These are phyloP conservation scores for Atherix ibis DNA, from an alignment of 2,888 invertebrate genomes.

Conservation along the genomic window DNA sequence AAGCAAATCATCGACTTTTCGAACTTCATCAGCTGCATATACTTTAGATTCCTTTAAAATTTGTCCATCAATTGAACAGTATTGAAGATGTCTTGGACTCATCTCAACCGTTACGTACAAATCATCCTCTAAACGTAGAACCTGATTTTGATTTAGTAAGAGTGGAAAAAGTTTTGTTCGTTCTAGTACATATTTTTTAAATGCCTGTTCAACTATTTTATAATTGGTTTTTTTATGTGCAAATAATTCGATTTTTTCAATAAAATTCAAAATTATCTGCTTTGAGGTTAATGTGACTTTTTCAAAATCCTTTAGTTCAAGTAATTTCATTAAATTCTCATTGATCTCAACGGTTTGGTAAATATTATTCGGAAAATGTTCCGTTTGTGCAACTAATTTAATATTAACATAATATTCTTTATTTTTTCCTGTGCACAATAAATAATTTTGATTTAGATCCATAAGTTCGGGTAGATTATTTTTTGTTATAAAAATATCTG, in stretches of 20 bases:
- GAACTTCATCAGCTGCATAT: constrained; percentile 29
- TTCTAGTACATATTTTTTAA: constrained; percentile 28
- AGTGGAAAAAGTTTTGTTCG: constrained; percentile 23
- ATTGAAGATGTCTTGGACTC: constrained; percentile 28
- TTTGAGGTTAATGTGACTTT: constrained; percentile 26
- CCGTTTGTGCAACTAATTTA: constrained; percentile 18
- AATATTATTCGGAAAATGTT: constrained; percentile 22
- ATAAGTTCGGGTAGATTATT: constrained; percentile 27
- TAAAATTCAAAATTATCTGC: constrained; percentile 26
- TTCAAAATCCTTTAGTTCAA: constrained; percentile 26
- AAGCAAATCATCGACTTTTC: constrained; percentile 38
- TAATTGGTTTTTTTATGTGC: constrained; percentile 27
- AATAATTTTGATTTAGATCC: constrained; percentile 25
- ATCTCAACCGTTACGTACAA: constrained; percentile 26
- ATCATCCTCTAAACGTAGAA: constrained; percentile 26
- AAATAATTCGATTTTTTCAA: constrained; percentile 30
- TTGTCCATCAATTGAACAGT: constrained; percentile 30
- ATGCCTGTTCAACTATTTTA: constrained; percentile 29
- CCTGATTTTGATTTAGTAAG: constrained; percentile 29
- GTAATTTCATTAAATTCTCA: constrained; percentile 26
- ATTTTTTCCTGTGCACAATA: constrained; percentile 19
- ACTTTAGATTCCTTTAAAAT: constrained; percentile 30
- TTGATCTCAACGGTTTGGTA: constrained; percentile 29
- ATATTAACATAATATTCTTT: constrained; percentile 16
- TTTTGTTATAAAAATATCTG: constrained; percentile 27